These are phyloP conservation scores for Drosophila seclusa DNA, from an alignment of 2,888 invertebrate species.

Conservation along the genomic window DNA sequence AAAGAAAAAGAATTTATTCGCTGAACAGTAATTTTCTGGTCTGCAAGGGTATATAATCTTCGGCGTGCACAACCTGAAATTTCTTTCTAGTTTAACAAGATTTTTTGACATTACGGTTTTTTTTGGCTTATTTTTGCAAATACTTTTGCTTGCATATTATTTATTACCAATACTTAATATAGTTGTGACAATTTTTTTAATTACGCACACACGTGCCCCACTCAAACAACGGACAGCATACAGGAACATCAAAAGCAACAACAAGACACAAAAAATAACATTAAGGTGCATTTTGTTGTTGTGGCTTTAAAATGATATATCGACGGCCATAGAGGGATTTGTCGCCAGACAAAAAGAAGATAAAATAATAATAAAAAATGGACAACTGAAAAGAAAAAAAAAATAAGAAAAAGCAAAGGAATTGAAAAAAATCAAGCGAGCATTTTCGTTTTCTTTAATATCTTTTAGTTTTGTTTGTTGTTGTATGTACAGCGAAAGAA, in stretches of 20 bases:
- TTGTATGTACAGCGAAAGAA: conserved; percentile 16
- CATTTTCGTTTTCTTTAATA: conserved; percentile 23
- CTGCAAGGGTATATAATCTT: background rate
- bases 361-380: conserved; percentile 5
- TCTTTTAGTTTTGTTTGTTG: background rate
- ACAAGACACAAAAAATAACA: conserved; percentile 13
- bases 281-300: conserved; percentile 29
- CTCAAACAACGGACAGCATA: conserved; percentile 16
- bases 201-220: conserved; percentile 73
- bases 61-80: background rate
- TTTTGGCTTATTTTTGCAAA: conserved; percentile 23
- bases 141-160: conserved; percentile 57
- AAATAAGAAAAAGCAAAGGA: conserved; percentile 4
- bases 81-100: background rate
- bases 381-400: conserved; percentile 2
- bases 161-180: conserved; percentile 77
- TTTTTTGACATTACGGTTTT: background rate
- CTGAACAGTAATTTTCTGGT: background rate
- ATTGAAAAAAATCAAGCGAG: conserved; percentile 27
- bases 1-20: background rate
- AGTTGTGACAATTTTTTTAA: conserved; percentile 64
- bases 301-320: conserved; percentile 69
- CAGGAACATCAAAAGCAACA: conserved; percentile 2
- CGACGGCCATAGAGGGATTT: conserved; percentile 72
- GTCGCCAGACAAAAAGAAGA: conserved; percentile 43